These are phyloP conservation scores for Solea solea DNA, from an alignment of 2,113 vertebrate species.

Conservation along the genomic window DNA sequence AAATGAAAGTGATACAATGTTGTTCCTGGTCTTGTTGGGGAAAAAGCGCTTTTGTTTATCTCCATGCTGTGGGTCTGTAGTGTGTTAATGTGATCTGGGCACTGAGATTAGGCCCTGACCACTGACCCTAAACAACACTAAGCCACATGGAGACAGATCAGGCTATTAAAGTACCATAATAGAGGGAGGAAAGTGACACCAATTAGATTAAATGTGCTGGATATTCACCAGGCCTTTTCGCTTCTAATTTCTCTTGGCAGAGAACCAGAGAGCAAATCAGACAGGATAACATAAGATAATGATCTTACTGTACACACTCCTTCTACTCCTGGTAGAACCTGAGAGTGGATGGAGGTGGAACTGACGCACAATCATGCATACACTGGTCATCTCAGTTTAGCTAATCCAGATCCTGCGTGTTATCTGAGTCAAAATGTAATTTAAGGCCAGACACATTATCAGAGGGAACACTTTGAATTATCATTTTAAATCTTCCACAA, in stretches of 20 bases:
- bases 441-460: conserved; percentile 48
- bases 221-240: conserved; percentile 67
- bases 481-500: conserved; percentile 62
- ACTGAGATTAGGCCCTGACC: conserved; percentile 62
- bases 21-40: conserved; percentile 37
- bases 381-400: conserved; percentile 27
- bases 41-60: conserved; percentile 60
- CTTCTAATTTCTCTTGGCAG: conserved; percentile 72
- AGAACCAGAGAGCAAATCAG: conserved; percentile 65
- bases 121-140: conserved; percentile 70
- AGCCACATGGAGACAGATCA: conserved; percentile 75
- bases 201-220: conserved; percentile 81
- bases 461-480: conserved; percentile 66
- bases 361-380: conserved; percentile 40
- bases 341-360: conserved; percentile 30
- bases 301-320: conserved; percentile 71
- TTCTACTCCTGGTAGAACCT: conserved; percentile 43
- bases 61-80: conserved; percentile 38
- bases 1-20: conserved; percentile 44
- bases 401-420: conserved; percentile 23
- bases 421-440: conserved; percentile 66
- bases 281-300: conserved; percentile 76
- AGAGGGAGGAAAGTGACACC: conserved; percentile 74
- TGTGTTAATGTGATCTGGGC: conserved; percentile 63
- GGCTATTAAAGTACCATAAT: conserved; percentile 77